These are phyloP conservation scores for Pocota personata DNA, from an alignment of 2,888 invertebrate genomes.

Conservation along the genomic window DNA sequence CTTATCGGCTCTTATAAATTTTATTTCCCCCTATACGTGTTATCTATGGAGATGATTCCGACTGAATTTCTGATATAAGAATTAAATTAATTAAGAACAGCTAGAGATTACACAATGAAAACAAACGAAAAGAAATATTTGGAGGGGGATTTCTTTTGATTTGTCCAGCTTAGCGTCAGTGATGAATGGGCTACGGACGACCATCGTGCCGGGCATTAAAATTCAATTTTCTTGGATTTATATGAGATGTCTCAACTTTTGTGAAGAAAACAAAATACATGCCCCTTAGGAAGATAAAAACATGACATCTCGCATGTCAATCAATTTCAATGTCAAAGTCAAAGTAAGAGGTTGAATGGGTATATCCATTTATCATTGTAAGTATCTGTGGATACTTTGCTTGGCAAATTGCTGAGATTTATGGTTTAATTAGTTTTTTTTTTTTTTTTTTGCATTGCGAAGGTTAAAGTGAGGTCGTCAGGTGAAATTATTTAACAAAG, in stretches of 20 bases:
- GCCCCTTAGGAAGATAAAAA: neutral
- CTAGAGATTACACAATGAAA: neutral
- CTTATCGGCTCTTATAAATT: constrained; percentile 23
- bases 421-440: constrained; percentile 9
- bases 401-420: constrained; percentile 7
- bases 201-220: constrained; percentile 23
- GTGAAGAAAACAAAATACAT: neutral
- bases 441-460: neutral
- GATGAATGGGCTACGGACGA: constrained; percentile 36
- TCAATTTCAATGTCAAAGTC: constrained; percentile 41
- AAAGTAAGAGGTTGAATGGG: constrained; percentile 5
- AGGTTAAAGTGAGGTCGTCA: neutral
- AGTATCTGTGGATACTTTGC: constrained; percentile 17
- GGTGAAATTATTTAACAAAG: neutral
- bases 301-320: constrained; percentile 21
- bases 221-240: constrained; percentile 46
- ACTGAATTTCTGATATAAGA: constrained; percentile 19
- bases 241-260: constrained; percentile 32
- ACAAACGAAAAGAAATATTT: constrained; percentile 12
- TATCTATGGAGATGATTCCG: constrained; percentile 41
- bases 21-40: neutral
- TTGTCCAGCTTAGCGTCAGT: constrained; percentile 23
- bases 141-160: constrained; percentile 2
- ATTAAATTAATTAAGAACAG: constrained; percentile 38
- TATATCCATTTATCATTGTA: constrained; percentile 30